Evolutionary conservation across 2,113 vertebrate species (phyloP).

Genomic region (Burhinus oedicnemus): DNA sequence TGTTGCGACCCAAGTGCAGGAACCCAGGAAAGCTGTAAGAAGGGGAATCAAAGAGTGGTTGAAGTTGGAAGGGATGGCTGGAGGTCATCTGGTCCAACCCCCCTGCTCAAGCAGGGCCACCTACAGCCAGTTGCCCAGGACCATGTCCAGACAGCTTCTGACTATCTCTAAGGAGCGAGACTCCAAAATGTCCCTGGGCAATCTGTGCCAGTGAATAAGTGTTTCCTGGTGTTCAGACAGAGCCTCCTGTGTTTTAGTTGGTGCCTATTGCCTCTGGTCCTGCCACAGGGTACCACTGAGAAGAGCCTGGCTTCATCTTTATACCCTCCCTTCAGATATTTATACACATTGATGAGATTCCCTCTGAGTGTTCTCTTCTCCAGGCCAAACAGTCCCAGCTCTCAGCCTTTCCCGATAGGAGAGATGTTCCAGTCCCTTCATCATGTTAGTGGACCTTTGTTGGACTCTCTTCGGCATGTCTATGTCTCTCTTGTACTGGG

Average conservation of each 20-base stretch:
- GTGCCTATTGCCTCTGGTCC: background rate
- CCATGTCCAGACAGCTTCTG: background rate
- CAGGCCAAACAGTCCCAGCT: background rate
- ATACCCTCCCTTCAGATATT: background rate
- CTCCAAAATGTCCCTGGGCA: background rate
- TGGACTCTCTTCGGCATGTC: background rate
- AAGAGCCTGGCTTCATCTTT: background rate
- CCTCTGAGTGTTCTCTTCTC: background rate
- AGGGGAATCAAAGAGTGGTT: background rate
- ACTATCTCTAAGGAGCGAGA: background rate
- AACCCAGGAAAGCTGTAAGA: background rate
- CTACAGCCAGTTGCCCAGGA: background rate
- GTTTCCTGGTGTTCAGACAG: background rate
- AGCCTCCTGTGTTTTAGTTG: background rate
- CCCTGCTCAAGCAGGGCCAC: background rate
- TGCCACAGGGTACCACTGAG: background rate
- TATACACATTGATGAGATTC: background rate
- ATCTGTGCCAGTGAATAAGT: background rate
- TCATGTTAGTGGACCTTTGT: background rate
- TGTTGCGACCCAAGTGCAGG: background rate
- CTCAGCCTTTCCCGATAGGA: background rate
- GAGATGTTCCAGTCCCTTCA: background rate
- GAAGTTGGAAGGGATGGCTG: background rate
- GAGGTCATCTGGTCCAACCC: background rate
- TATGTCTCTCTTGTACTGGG: background rate